Evolutionary conservation across 2,888 invertebrate species (phyloP), one percentile per base, ranked within the genome.

Genomic region (Melanotus villosus): DNA sequence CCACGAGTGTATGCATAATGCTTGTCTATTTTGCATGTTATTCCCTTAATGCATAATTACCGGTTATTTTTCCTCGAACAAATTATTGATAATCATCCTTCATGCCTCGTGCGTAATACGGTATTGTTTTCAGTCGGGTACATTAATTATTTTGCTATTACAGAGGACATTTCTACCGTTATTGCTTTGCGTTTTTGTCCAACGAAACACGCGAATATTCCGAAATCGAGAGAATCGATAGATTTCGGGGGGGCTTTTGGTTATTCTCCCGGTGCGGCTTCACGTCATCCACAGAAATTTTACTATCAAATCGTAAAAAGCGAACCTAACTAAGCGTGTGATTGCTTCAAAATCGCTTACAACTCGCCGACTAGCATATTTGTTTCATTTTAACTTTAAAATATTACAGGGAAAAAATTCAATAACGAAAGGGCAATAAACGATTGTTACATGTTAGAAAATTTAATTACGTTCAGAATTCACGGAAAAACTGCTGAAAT

Each of bases 261-360:
- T 43, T 57, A 63, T 50, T 68, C 59, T 16, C 21, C 58, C 21
- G 7, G 70, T 76, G 75, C 72, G 73, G 77, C 76, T 23, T 75
- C 75, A 81, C 80, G 84, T 84, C 84, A 84, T 83, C 83, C 80
- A 82, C 84, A 84, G 84, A 83, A 84, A 84, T 84, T 84, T 84
- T 84, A 84, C 84, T 84, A 84, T 83, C 84, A 84, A 84, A 84
- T 84, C 80, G 80, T 80, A 81, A 80, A 79, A 80, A 79, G 78
- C 80, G 78, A 68, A 73, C 73, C 77, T 79, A 84, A 81, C 83
- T 81, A 80, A 83, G 80, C 84, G 82, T 84, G 76, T 84, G 83
- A 84, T 84, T 84, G 83, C 82, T 79, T 80, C 78, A 57, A 81
- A 82, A 83, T 83, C 81, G 82, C 79, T 81, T 80, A 80, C 78